Base-by-base conservation (phyloP, 1,140 invertebrate genomes). In the Chrysopa pallens region DNA sequence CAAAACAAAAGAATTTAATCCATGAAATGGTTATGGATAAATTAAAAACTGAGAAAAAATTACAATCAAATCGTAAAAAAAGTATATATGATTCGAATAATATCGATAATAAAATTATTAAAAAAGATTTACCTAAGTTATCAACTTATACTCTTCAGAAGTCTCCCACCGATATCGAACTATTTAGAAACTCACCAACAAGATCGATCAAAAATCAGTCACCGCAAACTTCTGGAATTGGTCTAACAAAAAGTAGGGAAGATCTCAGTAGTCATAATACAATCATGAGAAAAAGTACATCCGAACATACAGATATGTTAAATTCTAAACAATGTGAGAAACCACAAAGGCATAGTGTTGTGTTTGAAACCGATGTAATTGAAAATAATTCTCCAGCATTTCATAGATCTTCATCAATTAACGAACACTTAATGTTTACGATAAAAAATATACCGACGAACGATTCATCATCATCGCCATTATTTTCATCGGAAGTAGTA, bases 21-120 rank as follows among this genome's bases (percentile, higher is more conserved):
- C 77, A 83, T 51, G 78, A 84, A 56, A 65, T 86, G 55, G 70
- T 86, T 23, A 79, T 85, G 73, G 79, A 80, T 40, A 81, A 81
- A 54, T 66, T 84, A 38, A 70, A 75, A 47, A 71, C 74, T 9
- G 73, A 77, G 47, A 78, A 76, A 46, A 76, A 76, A 48, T 68
- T 33, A 41, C 12, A 23, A 8, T 8, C 28, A n/a, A 14, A 38
- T 14, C 17, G 28, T 4, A 39, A 39, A 39, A 15, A 27, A 23
- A 11, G 38, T 8, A 27, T 39, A 4, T 6, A 27, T 1, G 38
- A 39, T 11, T 39, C 38, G 4, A 27, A 11, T 15, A 39, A 17
- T 39, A 5, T 5, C 17, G 17, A 23, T 23, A 23, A 23, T 4
- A 33, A 33, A 33, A 4, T 33, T 4, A 33, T 33, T 6, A 33